Evolutionary conservation across 2,888 invertebrate genomes (phyloP), one percentile per base, ranked within the genome.

Genomic region (Cabera pusaria): DNA sequence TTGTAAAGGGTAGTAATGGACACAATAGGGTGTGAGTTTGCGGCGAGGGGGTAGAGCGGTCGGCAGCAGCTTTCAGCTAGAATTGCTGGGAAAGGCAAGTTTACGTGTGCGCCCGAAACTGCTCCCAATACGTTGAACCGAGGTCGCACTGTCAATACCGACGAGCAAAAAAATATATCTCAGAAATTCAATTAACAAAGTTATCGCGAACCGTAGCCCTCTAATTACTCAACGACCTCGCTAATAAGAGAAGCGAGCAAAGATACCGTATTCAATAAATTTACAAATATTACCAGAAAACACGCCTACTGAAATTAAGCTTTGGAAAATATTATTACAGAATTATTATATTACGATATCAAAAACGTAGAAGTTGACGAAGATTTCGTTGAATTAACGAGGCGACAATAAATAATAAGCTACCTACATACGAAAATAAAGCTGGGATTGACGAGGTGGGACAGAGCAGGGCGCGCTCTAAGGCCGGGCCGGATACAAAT

Each of bases 11-110:
- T 67, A 71, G 63, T 64, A 72, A 72, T 69, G 70, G 64, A 65
- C 68, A 72, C 67, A 73, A 72, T 66, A 66, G 70, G 67, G 73
- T 67, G 72, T 63, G 71, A 73, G 72, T 69, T 71, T 71, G 74
- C 52, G 76, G 70, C 45, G 45, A 66, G 64, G 67, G 72, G 69
- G 57, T 56, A 58, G 61, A 52, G 55, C 61, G 66, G 58, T 61
- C 68, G 68, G 64, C 59, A 57, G 61, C 61, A 51, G 67, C 68
- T 71, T 72, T 74, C 65, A 64, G 59, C 59, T 64, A 61, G 67
- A 68, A 74, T 72, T 63, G 64, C 64, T 67, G 56, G 67, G 71
- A 71, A 74, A 72, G 72, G 69, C 67, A 69, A 72, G 76, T 72
- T 77, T 74, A 75, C 65, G 66, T 64, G 62, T 64, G 62, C 56